phyloP scores from a whole-genome alignment of 1,140 invertebrate genomes.

The Chrysopa pallens region DNA sequence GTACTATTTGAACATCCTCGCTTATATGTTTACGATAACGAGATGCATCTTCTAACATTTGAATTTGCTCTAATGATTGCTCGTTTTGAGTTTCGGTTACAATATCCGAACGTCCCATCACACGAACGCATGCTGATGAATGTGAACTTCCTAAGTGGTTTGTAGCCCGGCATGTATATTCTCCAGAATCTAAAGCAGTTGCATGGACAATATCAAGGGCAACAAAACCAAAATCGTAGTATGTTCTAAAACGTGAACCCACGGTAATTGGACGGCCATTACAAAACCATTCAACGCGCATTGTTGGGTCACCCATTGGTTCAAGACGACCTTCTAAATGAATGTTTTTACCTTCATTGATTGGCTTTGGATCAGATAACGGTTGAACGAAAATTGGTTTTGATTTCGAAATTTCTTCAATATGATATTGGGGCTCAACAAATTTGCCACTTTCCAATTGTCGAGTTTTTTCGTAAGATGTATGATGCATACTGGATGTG shows the following conservation, averaged over 20 bases:
- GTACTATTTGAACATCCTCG: constrained; percentile 61
- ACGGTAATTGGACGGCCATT: constrained; percentile 77
- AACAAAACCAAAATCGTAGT: constrained; percentile 87
- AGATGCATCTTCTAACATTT: constrained; percentile 79
- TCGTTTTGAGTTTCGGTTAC: constrained; percentile 90
- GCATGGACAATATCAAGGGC: constrained; percentile 78
- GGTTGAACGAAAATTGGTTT: constrained; percentile 81
- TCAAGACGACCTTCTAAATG: constrained; percentile 80
- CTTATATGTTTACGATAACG: constrained; percentile 46
- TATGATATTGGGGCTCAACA: constrained; percentile 70
- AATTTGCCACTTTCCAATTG: constrained; percentile 72
- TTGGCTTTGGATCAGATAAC: constrained; percentile 58
- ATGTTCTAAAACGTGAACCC: constrained; percentile 82
- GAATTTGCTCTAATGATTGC: constrained; percentile 84
- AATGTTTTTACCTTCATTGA: constrained; percentile 79
- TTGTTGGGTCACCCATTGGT: constrained; percentile 88
- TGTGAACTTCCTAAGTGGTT: constrained; percentile 85
- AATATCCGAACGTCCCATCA: constrained; percentile 67
- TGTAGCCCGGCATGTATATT: constrained; percentile 78
- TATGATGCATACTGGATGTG: constrained; percentile 70
- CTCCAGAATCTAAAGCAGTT: constrained; percentile 76
- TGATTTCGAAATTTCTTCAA: constrained; percentile 85
- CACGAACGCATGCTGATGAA: constrained; percentile 75
- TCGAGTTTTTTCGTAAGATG: constrained; percentile 71
- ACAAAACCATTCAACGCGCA: constrained; percentile 90